Percentiles rank a stretch among this genome's conserved stretches.
phyloP scores from a whole-genome alignment of 1,140 invertebrate species.

The Fopius arisanus region DNA sequence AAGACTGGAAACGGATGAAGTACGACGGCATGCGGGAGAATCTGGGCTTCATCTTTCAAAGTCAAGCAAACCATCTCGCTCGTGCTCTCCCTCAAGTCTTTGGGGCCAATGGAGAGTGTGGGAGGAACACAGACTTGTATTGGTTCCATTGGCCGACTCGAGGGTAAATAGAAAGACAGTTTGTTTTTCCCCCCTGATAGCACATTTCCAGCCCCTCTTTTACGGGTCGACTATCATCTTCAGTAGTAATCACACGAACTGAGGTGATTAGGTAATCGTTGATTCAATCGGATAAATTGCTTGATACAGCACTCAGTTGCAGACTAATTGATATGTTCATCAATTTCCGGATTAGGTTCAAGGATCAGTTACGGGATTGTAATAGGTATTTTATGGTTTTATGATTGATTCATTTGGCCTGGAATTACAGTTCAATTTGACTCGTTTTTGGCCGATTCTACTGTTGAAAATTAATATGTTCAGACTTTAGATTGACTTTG shows the following conservation, averaged over 20 bases:
- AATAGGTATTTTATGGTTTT: too few relatives aligned
- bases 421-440: too few relatives aligned
- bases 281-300: background rate
- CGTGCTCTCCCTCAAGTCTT: background rate
- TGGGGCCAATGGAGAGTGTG: too few relatives aligned
- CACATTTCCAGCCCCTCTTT: background rate
- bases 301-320: background rate
- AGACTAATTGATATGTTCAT: background rate
- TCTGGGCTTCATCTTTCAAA: conserved; percentile 55
- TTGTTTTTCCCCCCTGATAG: background rate
- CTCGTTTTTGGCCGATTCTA: too few relatives aligned
- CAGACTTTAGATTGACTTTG: too few relatives aligned
- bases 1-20: background rate
- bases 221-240: background rate
- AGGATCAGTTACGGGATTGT: too few relatives aligned
- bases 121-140: too few relatives aligned
- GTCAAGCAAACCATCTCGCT: conserved; percentile 40
- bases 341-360: too few relatives aligned
- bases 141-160: too few relatives aligned
- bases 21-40: background rate
- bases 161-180: background rate
- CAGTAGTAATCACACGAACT: background rate
- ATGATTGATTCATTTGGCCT: too few relatives aligned
- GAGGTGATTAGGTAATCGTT: background rate
- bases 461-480: too few relatives aligned